Conservation (phyloP, 2,888 invertebrate genomes). For the Autographa gamma region DNA sequence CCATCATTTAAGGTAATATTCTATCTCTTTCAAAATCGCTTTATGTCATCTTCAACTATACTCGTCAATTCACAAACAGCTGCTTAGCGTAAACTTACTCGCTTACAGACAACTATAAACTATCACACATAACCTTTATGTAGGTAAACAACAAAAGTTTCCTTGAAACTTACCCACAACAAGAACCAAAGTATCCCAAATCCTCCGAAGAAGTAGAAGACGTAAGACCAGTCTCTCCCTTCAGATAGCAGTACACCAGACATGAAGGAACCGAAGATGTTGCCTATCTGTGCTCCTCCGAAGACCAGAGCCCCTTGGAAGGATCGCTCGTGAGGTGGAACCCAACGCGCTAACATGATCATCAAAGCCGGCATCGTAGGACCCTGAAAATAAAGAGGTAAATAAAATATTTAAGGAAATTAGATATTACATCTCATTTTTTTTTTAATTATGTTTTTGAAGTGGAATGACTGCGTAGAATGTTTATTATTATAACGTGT, state of each 20-base stretch:
- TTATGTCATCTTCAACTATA: no score
- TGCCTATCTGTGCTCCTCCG: slow-evolving; percentile 89
- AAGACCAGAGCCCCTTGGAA: slow-evolving; percentile 89
- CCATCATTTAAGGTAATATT: no score
- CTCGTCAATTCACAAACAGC: neutral
- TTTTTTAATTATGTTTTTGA: no score
- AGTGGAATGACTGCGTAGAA: no score
- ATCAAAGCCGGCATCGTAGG: slow-evolving; percentile 93
- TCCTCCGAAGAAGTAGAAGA: slow-evolving; percentile 90
- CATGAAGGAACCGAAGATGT: slow-evolving; percentile 87
- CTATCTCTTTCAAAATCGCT: no score
- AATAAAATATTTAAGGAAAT: neutral
- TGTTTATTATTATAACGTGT: no score
- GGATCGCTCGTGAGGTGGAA: slow-evolving; percentile 89
- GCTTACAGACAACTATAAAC: no score
- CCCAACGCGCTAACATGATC: slow-evolving; percentile 90
- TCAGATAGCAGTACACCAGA: slow-evolving; percentile 85
- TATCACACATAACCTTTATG: no score
- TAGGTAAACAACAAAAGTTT: no score
- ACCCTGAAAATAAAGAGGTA: slow-evolving; percentile 82
- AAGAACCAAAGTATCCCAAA: slow-evolving; percentile 88
- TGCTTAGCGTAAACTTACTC: neutral
- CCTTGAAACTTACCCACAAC: slow-evolving; percentile 85
- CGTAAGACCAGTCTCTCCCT: slow-evolving; percentile 87
- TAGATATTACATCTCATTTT: no score